Evolutionary conservation across 2,113 vertebrate genomes (phyloP).

Genomic region (Mystacornis crossleyi): DNA sequence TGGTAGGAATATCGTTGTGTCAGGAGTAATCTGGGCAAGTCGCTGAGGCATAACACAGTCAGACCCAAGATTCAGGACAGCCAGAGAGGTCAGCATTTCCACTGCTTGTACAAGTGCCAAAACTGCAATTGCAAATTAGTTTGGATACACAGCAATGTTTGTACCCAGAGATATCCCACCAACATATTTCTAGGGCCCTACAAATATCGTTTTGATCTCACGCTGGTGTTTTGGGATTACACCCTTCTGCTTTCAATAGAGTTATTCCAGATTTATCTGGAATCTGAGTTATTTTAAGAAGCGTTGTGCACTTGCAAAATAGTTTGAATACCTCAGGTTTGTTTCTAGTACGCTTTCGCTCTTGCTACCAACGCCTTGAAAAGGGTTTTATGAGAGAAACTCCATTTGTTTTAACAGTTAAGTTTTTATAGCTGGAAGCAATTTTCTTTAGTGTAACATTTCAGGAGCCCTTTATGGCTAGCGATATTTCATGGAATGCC

Average conservation of each 20-base stretch:
- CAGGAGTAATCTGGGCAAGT: background rate
- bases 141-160: background rate
- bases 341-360: background rate
- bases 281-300: conserved; percentile 7
- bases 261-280: background rate
- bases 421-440: conserved; percentile 58
- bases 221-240: background rate
- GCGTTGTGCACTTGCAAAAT: background rate
- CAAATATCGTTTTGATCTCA: background rate
- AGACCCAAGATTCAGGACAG: background rate
- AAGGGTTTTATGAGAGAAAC: conserved; percentile 5
- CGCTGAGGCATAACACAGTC: background rate
- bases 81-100: background rate
- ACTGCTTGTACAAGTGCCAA: background rate
- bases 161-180: background rate
- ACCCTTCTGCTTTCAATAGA: background rate
- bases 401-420: conserved; percentile 52
- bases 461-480: conserved; percentile 46
- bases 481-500: conserved; percentile 6
- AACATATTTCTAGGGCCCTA: background rate
- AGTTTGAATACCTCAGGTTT: background rate
- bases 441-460: conserved; percentile 62
- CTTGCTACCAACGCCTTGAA: background rate
- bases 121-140: background rate
- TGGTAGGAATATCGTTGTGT: background rate